Conservation (phyloP, 2,888 invertebrate species). For the Lissonota sp. region DNA sequence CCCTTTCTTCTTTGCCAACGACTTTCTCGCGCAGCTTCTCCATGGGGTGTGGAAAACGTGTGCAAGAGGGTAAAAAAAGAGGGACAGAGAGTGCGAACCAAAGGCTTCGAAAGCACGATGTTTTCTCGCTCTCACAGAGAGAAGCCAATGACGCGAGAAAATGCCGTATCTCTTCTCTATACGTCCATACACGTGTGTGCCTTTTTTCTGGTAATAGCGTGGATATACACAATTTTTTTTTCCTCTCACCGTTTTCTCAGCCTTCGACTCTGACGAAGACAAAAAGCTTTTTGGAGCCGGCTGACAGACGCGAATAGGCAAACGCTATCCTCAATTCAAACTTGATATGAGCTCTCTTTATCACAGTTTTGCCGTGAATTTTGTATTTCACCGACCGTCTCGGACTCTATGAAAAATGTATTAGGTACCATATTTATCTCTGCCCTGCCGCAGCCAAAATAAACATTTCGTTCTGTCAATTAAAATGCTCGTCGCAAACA, state of each 20-base stretch:
- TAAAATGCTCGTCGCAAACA: no score
- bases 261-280: conserved; percentile 31
- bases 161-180: conserved; percentile 15
- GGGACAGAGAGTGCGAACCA: conserved; percentile 1
- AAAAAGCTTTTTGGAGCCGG: conserved; percentile 25
- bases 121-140: conserved; percentile 8
- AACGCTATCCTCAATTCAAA: no score
- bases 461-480: no score
- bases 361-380: conserved; percentile 4
- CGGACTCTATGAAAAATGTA: neutral
- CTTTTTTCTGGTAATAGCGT: conserved; percentile 3
- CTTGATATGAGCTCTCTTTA: neutral
- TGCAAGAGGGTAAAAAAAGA: conserved; percentile 10
- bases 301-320: conserved; percentile 22
- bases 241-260: conserved; percentile 8
- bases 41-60: neutral
- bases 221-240: no score
- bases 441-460: no score
- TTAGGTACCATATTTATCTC: neutral
- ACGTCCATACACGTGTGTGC: conserved; percentile 12
- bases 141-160: conserved; percentile 51
- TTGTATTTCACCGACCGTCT: conserved; percentile 6
- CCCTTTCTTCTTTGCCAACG: conserved; percentile 26
- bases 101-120: conserved; percentile 37
- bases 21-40: conserved; percentile 23